These are phyloP conservation scores for Molanna angustata DNA, from an alignment of 2,888 invertebrate genomes.

Conservation along the genomic window DNA sequence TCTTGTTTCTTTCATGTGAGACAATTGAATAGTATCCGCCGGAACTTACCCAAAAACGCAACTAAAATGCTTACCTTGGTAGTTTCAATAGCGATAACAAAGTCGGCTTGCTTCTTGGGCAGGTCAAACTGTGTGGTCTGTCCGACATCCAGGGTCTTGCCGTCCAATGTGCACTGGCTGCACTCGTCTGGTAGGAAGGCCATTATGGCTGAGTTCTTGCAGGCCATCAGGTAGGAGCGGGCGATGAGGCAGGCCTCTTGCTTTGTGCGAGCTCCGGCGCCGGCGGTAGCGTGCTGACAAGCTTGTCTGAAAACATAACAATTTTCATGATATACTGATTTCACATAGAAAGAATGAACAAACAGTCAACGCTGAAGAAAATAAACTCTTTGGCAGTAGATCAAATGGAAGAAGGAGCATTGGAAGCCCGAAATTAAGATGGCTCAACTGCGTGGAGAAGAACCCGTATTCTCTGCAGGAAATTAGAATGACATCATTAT, in stretches of 20 bases:
- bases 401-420: too few species aligned
- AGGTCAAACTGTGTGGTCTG: slow-evolving; percentile 63
- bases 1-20: too few species aligned
- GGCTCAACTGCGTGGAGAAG: background rate
- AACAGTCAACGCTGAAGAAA: too few species aligned
- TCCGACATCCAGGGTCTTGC: slow-evolving; percentile 50
- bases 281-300: slow-evolving; percentile 66
- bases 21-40: too few species aligned
- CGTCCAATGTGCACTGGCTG: slow-evolving; percentile 54
- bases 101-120: slow-evolving; percentile 75
- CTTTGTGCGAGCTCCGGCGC: slow-evolving; percentile 50
- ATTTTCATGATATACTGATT: background rate
- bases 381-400: too few species aligned
- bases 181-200: slow-evolving; percentile 65
- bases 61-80: slow-evolving; percentile 44
- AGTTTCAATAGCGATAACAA: slow-evolving; percentile 73
- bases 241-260: slow-evolving; percentile 65
- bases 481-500: too few species aligned
- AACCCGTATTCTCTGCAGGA: too few species aligned
- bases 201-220: slow-evolving; percentile 57
- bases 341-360: too few species aligned
- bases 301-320: slow-evolving; percentile 41
- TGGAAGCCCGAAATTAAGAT: too few species aligned
- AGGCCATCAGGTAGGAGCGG: slow-evolving; percentile 63
- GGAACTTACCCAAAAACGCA: too few species aligned